Evolutionary conservation across 1,140 invertebrate species (phyloP).

Genomic region (Bombus vancouverensis): DNA sequence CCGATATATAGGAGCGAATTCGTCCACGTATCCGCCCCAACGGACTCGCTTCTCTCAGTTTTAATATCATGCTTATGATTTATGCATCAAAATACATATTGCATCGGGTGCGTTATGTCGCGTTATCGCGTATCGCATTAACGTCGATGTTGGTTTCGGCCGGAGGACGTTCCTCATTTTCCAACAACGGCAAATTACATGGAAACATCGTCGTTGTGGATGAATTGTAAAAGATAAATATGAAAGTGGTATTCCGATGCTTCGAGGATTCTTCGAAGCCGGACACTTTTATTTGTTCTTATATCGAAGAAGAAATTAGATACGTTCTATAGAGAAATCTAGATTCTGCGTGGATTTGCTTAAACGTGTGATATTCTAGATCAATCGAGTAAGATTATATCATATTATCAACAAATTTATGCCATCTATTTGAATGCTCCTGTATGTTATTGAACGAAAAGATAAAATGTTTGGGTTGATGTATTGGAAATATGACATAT

Average conservation of each 20-base stretch:
- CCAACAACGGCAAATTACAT: neutral
- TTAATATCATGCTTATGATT: conserved; percentile 69
- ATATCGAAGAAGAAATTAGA: neutral
- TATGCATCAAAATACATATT: conserved; percentile 68
- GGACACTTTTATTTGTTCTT: neutral
- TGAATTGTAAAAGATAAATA: neutral
- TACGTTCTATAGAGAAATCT: too few species aligned
- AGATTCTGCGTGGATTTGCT: too few species aligned
- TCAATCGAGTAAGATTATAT: too few species aligned
- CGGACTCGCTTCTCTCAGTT: conserved; percentile 42
- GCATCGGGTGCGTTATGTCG: conserved; percentile 38
- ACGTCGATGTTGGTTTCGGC: conserved; percentile 47
- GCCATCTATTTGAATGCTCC: too few species aligned
- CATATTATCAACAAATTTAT: too few species aligned
- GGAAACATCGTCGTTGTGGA: neutral
- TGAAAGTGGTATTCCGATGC: too few species aligned
- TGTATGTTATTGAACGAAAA: too few species aligned
- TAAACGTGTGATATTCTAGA: too few species aligned
- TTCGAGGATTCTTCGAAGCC: neutral
- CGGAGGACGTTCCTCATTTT: conserved; percentile 37
- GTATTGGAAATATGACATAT: too few species aligned
- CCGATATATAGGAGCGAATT: conserved; percentile 30
- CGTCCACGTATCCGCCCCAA: conserved; percentile 3
- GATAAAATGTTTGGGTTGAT: too few species aligned
- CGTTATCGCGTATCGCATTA: conserved; percentile 32